Evolutionary conservation across 2,797 vertebrate species (phyloP).

Genomic region (Girardinus metallicus): DNA sequence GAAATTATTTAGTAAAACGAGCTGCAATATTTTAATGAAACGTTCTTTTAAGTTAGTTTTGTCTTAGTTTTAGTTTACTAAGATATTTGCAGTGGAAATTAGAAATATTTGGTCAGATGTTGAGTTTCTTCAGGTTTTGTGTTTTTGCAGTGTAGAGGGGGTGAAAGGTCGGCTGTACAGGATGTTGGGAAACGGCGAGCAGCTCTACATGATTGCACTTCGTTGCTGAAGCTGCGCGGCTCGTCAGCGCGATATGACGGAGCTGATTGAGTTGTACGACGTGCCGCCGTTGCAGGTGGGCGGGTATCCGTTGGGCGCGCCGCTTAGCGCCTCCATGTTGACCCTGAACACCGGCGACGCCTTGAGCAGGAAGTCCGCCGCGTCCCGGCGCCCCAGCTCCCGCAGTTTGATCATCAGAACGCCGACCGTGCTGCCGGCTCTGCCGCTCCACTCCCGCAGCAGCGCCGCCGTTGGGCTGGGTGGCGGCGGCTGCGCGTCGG

Average conservation of each 20-base stretch:
- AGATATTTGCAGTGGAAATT: too few relatives aligned
- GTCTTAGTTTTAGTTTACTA: too few relatives aligned
- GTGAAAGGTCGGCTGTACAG: background rate
- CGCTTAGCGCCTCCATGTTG: slow-evolving; percentile 84
- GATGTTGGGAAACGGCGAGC: too few relatives aligned
- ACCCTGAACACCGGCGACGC: slow-evolving; percentile 92
- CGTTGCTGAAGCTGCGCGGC: background rate
- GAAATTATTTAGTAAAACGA: too few relatives aligned
- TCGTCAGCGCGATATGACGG: slow-evolving; percentile 92
- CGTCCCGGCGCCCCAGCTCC: slow-evolving; percentile 94
- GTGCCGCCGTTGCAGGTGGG: slow-evolving; percentile 94
- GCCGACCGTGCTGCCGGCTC: slow-evolving; percentile 88
- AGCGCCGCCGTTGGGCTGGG: slow-evolving; percentile 92
- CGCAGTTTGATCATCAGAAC: slow-evolving; percentile 91
- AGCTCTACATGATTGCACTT: background rate
- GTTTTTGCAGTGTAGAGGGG: too few relatives aligned
- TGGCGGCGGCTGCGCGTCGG: slow-evolving; percentile 58
- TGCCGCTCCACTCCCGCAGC: slow-evolving; percentile 90
- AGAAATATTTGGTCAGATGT: too few relatives aligned
- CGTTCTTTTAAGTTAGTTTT: too few relatives aligned
- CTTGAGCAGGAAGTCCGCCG: slow-evolving; percentile 93
- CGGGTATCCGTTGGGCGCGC: slow-evolving; percentile 82
- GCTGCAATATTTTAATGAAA: too few relatives aligned
- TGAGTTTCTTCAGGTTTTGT: too few relatives aligned
- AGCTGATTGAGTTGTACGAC: slow-evolving; percentile 97